Evolutionary conservation across 2,113 vertebrate genomes (phyloP), one percentile per base, ranked within the genome.

Genomic region (Nothocercus julius): DNA sequence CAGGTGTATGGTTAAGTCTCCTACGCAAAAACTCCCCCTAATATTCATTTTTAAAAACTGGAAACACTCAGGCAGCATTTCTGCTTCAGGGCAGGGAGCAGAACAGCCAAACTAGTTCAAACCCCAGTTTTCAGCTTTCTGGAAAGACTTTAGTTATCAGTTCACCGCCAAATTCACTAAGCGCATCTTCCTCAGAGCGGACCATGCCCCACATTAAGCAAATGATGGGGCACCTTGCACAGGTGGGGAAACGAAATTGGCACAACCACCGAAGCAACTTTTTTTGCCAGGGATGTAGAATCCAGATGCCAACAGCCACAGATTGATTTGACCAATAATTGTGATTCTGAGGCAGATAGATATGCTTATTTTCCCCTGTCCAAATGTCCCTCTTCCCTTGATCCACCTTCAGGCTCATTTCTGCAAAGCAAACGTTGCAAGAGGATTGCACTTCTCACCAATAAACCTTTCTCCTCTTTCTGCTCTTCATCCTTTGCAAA

Each of bases 301-400:
- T 10, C 45, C 79, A 87, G 27, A 18, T 2, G 1, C 34, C 64
- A 47, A 34, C 14, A 69, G 42, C 28, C 21, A 51, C 1, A 13
- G 16, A 10, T 38, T 27, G 14, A 12, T 42, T 25, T 44, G 32
- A 9, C 17, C 51, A 66, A 10, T 0, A 7, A 25, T 19, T 66
- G 22, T 24, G 12, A 38, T 13, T 24, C 14, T 16, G 38, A 20
- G 11, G 21, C 68, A 72, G 32, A 10, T 18, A 76, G 32, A 28
- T 3, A 72, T 9, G 0, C 1, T 9, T 11, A 3, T 20, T 82
- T 32, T 1, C 0, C 36, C 34, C 69, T 32, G 14, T 42, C 17
- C 62, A 38, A 27, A 18, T 2, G 9, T 8, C 51, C 59, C 25
- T 6, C 20, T 45, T n/a, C 36, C 47, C 38, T 53, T 58, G 10